These are phyloP conservation scores for Climacteris rufus DNA, from an alignment of 2,113 vertebrate species.

Conservation along the genomic window DNA sequence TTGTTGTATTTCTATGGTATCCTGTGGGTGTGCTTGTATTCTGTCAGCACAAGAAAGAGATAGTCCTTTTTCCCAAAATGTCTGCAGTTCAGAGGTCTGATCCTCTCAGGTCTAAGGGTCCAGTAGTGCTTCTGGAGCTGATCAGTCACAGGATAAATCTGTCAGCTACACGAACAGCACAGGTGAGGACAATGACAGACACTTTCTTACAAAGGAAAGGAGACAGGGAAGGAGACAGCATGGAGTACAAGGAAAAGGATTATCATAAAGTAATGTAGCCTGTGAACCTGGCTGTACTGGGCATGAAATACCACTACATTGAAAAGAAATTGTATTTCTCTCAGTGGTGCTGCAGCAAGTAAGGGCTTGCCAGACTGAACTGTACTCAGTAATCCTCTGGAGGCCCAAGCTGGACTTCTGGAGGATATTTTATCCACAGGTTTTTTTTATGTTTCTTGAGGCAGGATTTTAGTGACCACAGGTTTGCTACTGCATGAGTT, in stretches of 20 bases:
- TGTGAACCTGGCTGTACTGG: neutral
- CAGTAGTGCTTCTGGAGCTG: neutral
- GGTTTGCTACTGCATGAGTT: neutral
- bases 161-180: neutral
- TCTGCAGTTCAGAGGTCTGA: neutral
- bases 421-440: neutral
- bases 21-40: neutral
- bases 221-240: neutral
- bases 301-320: neutral
- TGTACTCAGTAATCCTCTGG: neutral
- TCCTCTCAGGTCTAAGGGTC: neutral
- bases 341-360: neutral
- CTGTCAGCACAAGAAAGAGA: neutral
- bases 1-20: neutral
- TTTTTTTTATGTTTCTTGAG: neutral
- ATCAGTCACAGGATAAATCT: neutral
- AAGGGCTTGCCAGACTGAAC: neutral
- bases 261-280: neutral
- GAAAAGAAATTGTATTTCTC: neutral
- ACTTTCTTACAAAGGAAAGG: neutral
- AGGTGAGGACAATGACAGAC: neutral
- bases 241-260: neutral
- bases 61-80: neutral
- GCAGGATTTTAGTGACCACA: neutral
- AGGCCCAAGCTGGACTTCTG: neutral